Base-by-base conservation (phyloP, 2,888 invertebrate genomes). In the Kryphioiulus occultus region DNA sequence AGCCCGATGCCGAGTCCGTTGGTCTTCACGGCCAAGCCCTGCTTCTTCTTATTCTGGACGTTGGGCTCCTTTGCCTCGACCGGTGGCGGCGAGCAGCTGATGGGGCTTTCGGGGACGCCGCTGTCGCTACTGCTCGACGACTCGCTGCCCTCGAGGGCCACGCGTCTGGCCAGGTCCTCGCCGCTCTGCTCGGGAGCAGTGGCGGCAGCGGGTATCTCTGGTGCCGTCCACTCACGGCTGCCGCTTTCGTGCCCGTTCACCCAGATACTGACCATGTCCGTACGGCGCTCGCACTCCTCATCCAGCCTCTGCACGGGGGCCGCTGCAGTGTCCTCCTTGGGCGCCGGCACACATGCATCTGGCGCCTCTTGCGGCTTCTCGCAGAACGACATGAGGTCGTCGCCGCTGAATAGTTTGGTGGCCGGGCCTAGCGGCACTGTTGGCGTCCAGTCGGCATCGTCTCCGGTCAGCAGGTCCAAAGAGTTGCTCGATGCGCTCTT, bases 31-130 rank as follows among this genome's bases (percentile, higher is more conserved):
- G 86, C n/a, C 86, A 86, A 26, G 44, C 47, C 32, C 39, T 53
- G 32, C 19, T 26, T 53, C 32, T 44, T 47, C n/a, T 32, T 32
- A 1, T 1, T 26, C 86, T 86, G 47, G 22, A 53, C 47, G 19
- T 12, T 22, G 2, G 39, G n/a, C 7, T 85, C 39, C 22, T 44
- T 85, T 1, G 85, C 35, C 9, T 86, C 86, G 17, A 15, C 44
- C 22, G 86, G 86, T 2, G 87, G 87, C 30, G 87, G 87, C 19
- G 87, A 86, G 17, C 87, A 86, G 44, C 87, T 86, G 19, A 86
- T 42, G 22, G 87, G 87, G 26, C 87, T 87, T n/a, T 87, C 87
- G 15, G 87, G 82, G 5, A 87, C 87, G 5, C 87, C 87, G 42
- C 87, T 87, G 30, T 87, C 87, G 32, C 87, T 87, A 30, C 87